Conservation (phyloP, 2,113 vertebrate genomes). For the Cheilinus undulatus region DNA sequence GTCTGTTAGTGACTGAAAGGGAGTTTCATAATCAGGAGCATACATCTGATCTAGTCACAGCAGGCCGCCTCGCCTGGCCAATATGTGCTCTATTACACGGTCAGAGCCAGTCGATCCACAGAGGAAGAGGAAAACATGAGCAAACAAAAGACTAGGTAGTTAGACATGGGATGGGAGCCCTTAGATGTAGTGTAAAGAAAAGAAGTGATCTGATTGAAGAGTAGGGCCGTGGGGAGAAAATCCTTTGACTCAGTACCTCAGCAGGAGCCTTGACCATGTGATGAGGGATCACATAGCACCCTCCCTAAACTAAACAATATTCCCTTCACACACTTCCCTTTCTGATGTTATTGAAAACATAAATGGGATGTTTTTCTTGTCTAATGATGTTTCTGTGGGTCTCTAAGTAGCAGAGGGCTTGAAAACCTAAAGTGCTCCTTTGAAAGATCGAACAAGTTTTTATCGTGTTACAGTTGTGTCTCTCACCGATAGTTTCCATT, state of each 20-base stretch:
- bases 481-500: constrained; percentile 71
- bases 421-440: constrained; percentile 54
- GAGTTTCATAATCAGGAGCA: constrained; percentile 94
- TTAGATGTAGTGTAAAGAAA: constrained; percentile 73
- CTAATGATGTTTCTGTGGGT: constrained; percentile 70
- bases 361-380: constrained; percentile 71
- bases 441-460: constrained; percentile 62
- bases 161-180: constrained; percentile 74
- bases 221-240: constrained; percentile 71
- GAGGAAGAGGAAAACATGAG: constrained; percentile 81
- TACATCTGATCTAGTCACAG: constrained; percentile 87
- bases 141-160: constrained; percentile 81
- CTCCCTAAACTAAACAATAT: constrained; percentile 48
- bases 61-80: constrained; percentile 77
- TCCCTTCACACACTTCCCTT: constrained; percentile 45
- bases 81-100: constrained; percentile 83
- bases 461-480: constrained; percentile 61
- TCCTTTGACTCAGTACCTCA: constrained; percentile 60
- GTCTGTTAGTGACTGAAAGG: constrained; percentile 96
- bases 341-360: constrained; percentile 69
- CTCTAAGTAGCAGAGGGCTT: constrained; percentile 54
- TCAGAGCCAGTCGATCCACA: constrained; percentile 73
- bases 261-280: constrained; percentile 65
- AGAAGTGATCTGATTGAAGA: constrained; percentile 78
- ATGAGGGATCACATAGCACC: constrained; percentile 63